These are phyloP conservation scores for Agapetus fuscipes DNA, from an alignment of 2,888 invertebrate species.

Conservation along the genomic window DNA sequence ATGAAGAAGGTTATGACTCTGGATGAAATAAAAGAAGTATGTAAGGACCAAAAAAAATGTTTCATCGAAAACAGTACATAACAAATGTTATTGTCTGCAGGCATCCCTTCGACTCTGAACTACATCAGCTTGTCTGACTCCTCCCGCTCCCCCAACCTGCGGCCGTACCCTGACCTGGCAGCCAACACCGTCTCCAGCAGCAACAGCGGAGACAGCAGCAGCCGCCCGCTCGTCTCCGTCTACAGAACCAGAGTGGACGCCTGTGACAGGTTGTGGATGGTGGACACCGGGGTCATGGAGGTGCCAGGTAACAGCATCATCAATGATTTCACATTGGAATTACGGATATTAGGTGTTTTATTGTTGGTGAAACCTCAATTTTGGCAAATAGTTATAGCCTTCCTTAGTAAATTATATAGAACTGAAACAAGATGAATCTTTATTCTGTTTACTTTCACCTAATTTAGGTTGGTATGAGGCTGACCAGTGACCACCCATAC, in stretches of 20 bases:
- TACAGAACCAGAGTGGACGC: conserved; percentile 61
- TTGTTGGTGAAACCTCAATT: no score
- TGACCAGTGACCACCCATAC: no score
- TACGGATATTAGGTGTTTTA: conserved; percentile 4
- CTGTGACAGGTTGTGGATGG: conserved; percentile 69
- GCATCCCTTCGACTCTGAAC: conserved; percentile 54
- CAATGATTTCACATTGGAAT: no score
- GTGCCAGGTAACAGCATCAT: conserved; percentile 56
- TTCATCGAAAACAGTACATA: no score
- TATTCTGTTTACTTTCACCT: no score
- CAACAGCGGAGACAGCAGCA: background rate
- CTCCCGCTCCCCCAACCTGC: conserved; percentile 29
- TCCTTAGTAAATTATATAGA: no score
- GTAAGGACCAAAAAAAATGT: no score
- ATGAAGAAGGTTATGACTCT: no score
- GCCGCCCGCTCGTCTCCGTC: conserved; percentile 49
- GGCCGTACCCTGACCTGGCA: conserved; percentile 33
- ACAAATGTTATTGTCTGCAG: conserved; percentile 30
- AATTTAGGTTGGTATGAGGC: no score
- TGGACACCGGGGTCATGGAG: conserved; percentile 66
- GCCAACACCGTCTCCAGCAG: conserved; percentile 15
- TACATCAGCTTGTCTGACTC: conserved; percentile 35
- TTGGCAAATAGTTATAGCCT: no score
- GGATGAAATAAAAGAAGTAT: no score
- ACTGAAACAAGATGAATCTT: no score